These are phyloP conservation scores for Embidobia sp. DNA, from an alignment of 2,888 invertebrate species.

Conservation along the genomic window DNA sequence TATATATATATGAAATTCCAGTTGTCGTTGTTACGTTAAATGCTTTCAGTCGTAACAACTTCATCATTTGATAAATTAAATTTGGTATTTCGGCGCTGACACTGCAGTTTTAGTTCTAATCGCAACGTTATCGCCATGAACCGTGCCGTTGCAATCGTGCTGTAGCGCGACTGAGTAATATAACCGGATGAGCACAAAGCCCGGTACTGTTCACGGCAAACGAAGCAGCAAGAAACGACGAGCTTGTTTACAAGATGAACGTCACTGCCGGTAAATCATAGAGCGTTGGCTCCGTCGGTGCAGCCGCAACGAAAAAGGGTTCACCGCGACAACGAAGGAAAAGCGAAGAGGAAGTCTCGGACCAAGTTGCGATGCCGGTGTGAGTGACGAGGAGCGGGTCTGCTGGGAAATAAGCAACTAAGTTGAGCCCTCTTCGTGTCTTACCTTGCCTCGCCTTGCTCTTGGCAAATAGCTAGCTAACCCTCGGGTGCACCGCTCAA, in stretches of 20 bases:
- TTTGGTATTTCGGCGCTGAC: too few relatives aligned
- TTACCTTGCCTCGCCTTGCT: constrained; percentile 69
- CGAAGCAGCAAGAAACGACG: constrained; percentile 59
- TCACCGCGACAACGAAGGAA: constrained; percentile 27
- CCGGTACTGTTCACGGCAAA: constrained; percentile 43
- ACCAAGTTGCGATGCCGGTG: constrained; percentile 45
- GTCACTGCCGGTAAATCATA: constrained; percentile 77
- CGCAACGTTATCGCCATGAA: constrained; percentile 24
- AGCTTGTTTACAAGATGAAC: constrained; percentile 74
- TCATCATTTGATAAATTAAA: too few relatives aligned
- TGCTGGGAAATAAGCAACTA: constrained; percentile 81
- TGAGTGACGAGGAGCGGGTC: constrained; percentile 72
- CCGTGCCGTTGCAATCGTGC: constrained; percentile 16
- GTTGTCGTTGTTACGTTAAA: too few relatives aligned
- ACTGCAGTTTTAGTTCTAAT: constrained; percentile 20
- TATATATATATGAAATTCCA: too few relatives aligned
- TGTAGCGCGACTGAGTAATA: constrained; percentile 22
- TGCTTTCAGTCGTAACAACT: too few relatives aligned
- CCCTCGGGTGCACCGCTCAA: constrained; percentile 71
- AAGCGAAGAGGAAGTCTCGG: constrained; percentile 24
- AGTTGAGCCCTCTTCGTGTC: constrained; percentile 74
- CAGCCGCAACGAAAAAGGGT: constrained; percentile 66
- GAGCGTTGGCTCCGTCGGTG: constrained; percentile 65
- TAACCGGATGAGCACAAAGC: constrained; percentile 53
- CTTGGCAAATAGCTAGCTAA: constrained; percentile 78